A percentile compares a stretch with the other conserved stretches of the same genome.
These are phyloP conservation scores for Cynocephalus volans DNA, from an alignment of 2,113 vertebrate species.

Conservation along the genomic window DNA sequence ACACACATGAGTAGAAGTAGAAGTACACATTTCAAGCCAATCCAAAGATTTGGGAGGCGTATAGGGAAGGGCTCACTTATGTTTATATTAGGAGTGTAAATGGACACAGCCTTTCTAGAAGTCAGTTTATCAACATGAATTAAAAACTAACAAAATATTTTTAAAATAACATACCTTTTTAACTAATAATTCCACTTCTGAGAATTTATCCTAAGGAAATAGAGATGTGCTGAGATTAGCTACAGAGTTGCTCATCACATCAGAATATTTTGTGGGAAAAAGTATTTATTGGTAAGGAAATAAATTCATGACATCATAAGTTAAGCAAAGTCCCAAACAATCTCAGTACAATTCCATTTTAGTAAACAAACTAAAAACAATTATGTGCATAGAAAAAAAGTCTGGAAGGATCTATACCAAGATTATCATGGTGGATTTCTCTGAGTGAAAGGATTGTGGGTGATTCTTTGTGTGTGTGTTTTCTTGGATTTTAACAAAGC, in stretches of 20 bases:
- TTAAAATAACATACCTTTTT: not conserved
- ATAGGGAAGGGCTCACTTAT: not conserved
- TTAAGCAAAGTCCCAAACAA: not conserved
- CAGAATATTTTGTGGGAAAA: conserved; percentile 51
- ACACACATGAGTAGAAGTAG: not conserved
- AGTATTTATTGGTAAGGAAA: conserved; percentile 46
- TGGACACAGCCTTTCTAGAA: not conserved
- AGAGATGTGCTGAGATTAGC: not conserved
- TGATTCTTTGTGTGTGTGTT: not conserved
- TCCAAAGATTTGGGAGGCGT: not conserved
- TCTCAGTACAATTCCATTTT: conserved; percentile 38
- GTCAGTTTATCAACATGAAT: not conserved
- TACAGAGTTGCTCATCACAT: not conserved
- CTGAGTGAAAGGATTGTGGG: not conserved
- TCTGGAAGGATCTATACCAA: too few species aligned
- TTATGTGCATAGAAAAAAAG: not conserved
- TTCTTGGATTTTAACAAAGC: not conserved
- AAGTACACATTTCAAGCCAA: not conserved
- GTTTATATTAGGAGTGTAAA: not conserved
- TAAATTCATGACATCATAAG: conserved; percentile 18
- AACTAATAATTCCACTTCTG: not conserved
- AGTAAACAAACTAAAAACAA: not conserved
- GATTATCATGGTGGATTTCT: not conserved
- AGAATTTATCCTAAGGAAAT: conserved; percentile 38
- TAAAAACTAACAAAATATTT: not conserved